phyloP scores from a whole-genome alignment of 2,888 invertebrate species.

The Penaeus monodon region DNA sequence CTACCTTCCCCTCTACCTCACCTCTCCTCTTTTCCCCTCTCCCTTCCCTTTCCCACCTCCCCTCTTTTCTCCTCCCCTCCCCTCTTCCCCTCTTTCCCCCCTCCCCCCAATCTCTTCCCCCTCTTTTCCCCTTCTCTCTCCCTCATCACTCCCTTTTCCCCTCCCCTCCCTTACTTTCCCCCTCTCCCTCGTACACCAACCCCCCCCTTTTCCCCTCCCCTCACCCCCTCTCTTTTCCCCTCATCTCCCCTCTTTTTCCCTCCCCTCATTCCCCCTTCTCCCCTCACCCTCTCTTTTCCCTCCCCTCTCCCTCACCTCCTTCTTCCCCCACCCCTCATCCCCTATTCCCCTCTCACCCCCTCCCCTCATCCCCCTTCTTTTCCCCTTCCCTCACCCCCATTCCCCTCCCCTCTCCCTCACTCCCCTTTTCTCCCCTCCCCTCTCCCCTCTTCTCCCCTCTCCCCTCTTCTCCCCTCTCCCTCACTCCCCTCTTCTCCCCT shows the following conservation, averaged over 20 bases:
- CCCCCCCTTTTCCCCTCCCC: background rate
- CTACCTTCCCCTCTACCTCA: background rate
- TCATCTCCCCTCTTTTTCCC: background rate
- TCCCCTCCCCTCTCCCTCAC: slow-evolving; percentile 23
- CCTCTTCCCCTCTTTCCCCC: no score
- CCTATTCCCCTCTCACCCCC: background rate
- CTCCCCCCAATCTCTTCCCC: background rate
- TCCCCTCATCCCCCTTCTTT: background rate
- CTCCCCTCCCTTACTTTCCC: no score
- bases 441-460: background rate
- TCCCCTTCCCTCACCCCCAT: background rate
- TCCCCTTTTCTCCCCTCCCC: slow-evolving; percentile 31
- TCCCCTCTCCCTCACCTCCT: no score
- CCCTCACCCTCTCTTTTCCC: background rate
- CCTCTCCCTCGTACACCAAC: no score
- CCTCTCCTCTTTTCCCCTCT: background rate
- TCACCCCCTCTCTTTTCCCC: background rate
- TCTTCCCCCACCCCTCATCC: background rate
- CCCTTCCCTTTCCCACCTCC: no score
- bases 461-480: background rate
- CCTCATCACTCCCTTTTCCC: background rate
- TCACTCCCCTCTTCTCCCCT: background rate
- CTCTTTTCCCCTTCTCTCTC: no score
- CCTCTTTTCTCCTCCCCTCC: background rate
- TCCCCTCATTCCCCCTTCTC: no score